Percentiles rank a stretch among this genome's conserved stretches.
These are phyloP conservation scores for Chaetops frenatus DNA, from an alignment of 2,113 vertebrate species.

Conservation along the genomic window DNA sequence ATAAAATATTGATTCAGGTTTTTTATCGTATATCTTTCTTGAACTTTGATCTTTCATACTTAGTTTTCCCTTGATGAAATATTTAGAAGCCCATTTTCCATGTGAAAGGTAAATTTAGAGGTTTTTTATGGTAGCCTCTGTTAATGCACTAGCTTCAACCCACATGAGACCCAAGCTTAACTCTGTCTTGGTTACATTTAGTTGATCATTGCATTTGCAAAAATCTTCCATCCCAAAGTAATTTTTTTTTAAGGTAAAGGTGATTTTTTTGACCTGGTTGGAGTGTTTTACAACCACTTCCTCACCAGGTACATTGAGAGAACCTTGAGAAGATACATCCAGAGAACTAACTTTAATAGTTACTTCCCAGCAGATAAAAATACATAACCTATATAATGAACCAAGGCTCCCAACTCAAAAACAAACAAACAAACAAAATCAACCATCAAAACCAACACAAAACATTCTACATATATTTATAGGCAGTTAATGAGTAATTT, in stretches of 20 bases:
- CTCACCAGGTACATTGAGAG: neutral
- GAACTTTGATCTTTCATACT: slow-evolving; percentile 14
- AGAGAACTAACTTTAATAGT: neutral
- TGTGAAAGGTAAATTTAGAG: slow-evolving; percentile 31
- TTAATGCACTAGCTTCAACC: neutral
- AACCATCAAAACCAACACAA: neutral
- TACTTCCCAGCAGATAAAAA: neutral
- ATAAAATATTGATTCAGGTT: neutral
- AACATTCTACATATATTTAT: neutral
- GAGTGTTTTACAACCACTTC: neutral
- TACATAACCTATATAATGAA: neutral
- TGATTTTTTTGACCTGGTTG: neutral
- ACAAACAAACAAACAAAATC: neutral
- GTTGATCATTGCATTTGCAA: neutral
- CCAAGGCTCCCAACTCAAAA: neutral
- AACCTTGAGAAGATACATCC: neutral
- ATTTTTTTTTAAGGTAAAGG: neutral
- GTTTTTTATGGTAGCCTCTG: neutral
- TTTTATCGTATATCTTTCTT: neutral
- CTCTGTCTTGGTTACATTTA: neutral
- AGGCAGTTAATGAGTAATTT: neutral
- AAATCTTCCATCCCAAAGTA: neutral
- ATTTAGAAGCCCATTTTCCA: slow-evolving; percentile 35
- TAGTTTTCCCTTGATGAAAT: slow-evolving; percentile 29
- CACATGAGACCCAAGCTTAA: neutral